Percentiles rank a stretch among this genome's conserved stretches.
phyloP scores from a whole-genome alignment of 2,797 vertebrate species.

The Chelmon rostratus region DNA sequence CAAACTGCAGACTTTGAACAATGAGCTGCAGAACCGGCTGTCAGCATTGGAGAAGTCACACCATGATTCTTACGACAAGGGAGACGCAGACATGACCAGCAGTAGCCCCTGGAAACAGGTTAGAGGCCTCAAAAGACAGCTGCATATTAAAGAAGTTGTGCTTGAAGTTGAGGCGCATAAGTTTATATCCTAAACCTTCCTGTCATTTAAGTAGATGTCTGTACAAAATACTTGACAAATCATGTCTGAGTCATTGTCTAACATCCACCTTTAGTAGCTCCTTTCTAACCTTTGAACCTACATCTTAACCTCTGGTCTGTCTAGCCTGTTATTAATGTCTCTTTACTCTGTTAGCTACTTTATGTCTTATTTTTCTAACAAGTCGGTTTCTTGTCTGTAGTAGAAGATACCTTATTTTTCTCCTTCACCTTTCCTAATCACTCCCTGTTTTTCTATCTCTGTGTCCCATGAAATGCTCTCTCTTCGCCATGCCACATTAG shows the following conservation, averaged over 20 bases:
- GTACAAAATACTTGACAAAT: conserved; percentile 27
- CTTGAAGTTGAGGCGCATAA: not conserved
- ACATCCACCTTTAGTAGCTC: conserved; percentile 66
- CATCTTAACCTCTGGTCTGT: conserved; percentile 70
- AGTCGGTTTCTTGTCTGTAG: conserved; percentile 62
- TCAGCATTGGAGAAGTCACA: conserved; percentile 75
- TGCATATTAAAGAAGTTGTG: conserved; percentile 7
- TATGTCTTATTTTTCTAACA: conserved; percentile 68
- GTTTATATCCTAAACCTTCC: conserved; percentile 13
- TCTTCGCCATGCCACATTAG: conserved; percentile 82
- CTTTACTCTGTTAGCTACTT: conserved; percentile 43
- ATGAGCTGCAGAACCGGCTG: conserved; percentile 85
- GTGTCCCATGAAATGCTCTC: conserved; percentile 81
- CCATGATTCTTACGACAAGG: conserved; percentile 44
- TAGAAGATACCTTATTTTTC: conserved; percentile 62
- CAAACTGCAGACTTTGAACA: conserved; percentile 86
- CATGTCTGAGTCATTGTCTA: conserved; percentile 58
- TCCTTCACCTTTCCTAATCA: conserved; percentile 80
- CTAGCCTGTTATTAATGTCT: conserved; percentile 62
- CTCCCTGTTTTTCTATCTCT: conserved; percentile 79
- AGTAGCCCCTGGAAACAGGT: conserved; percentile 82
- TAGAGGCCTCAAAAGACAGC: conserved; percentile 43
- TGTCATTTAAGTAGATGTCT: conserved; percentile 20
- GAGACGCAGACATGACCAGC: conserved; percentile 49
- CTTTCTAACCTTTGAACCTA: conserved; percentile 72